phyloP scores from a whole-genome alignment of 2,797 vertebrate genomes.

The Euthynnus affinis region DNA sequence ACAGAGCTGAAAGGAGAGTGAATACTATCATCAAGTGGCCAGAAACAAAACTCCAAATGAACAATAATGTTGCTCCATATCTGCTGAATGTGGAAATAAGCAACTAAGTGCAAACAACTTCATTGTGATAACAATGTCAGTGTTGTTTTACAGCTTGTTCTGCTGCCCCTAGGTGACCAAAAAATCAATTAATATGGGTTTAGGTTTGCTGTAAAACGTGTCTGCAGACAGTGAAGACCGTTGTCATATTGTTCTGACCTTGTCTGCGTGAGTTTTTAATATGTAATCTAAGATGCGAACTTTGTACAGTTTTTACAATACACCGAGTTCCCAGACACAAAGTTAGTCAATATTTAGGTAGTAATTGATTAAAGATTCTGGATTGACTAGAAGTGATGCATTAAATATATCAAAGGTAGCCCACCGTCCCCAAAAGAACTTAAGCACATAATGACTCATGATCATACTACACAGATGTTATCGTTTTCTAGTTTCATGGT shows the following conservation, averaged over 20 bases:
- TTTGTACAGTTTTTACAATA: constrained; percentile 63
- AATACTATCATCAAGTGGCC: not conserved
- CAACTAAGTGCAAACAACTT: not conserved
- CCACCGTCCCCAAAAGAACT: not conserved
- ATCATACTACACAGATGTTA: not conserved
- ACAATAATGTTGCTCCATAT: not conserved
- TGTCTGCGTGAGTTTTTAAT: constrained; percentile 51
- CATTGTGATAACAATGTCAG: not conserved
- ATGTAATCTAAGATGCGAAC: constrained; percentile 71
- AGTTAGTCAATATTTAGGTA: constrained; percentile 58
- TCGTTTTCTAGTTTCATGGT: no score
- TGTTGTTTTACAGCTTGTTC: not conserved
- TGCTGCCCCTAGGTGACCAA: not conserved
- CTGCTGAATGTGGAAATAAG: not conserved
- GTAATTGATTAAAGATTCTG: constrained; percentile 64
- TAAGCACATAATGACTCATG: not conserved
- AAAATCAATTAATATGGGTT: no score
- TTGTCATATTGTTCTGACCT: constrained; percentile 22
- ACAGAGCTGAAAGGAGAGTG: not conserved
- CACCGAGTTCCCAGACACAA: not conserved
- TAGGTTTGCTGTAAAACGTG: not conserved
- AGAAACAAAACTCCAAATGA: not conserved
- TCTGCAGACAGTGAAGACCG: not conserved
- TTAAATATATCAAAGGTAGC: constrained; percentile 40
- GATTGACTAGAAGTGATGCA: constrained; percentile 35